phyloP scores from a whole-genome alignment of 2,888 invertebrate genomes.

The Taenaris catops region DNA sequence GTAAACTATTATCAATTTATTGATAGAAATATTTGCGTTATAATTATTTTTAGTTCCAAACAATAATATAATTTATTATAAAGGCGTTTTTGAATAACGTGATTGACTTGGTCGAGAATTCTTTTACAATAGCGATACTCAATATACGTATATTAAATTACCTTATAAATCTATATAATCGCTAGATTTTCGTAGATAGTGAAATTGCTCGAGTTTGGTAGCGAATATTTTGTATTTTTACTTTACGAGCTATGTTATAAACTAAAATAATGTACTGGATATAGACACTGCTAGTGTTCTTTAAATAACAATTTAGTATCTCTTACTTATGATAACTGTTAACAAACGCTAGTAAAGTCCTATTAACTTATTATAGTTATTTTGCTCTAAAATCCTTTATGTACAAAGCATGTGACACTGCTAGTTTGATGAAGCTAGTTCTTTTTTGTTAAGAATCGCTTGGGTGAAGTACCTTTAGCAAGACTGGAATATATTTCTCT shows the following conservation, averaged over 20 bases:
- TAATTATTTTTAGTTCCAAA: too few relatives aligned
- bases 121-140: conserved; percentile 10
- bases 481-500: conserved; percentile 41
- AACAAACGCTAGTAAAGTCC: conserved; percentile 15
- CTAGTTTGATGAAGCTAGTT: conserved; percentile 50
- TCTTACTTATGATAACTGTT: conserved; percentile 22
- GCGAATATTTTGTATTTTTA: conserved; percentile 51
- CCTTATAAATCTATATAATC: conserved; percentile 45
- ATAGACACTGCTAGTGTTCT: conserved; percentile 33
- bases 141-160: conserved; percentile 10
- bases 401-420: conserved; percentile 61
- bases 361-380: conserved; percentile 23
- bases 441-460: conserved; percentile 43
- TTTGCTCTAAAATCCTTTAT: conserved; percentile 68
- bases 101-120: too few relatives aligned
- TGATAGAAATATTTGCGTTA: too few relatives aligned
- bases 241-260: conserved; percentile 54
- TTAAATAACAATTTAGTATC: conserved; percentile 34
- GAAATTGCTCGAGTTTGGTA: conserved; percentile 52
- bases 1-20: too few relatives aligned
- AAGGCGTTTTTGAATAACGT: too few relatives aligned
- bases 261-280: conserved; percentile 41
- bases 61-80: too few relatives aligned
- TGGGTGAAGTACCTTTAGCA: conserved; percentile 38
- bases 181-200: conserved; percentile 61